phyloP scores from a whole-genome alignment of 2,888 invertebrate species.

The Nomada fabriciana region DNA sequence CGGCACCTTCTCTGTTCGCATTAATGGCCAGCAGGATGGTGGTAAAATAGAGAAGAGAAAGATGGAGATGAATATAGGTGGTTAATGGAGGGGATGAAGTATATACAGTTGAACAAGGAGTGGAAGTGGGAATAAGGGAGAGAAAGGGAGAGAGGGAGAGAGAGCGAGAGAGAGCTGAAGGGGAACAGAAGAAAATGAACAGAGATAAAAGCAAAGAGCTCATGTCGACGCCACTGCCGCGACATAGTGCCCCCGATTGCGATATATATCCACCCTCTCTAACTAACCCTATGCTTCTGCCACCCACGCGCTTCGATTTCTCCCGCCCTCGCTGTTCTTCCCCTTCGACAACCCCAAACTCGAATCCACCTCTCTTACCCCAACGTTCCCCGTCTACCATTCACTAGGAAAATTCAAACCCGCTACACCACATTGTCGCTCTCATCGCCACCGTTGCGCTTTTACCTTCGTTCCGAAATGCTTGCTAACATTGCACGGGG shows the following conservation, averaged over 20 bases:
- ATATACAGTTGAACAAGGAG: constrained; percentile 48
- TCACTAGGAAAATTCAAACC: constrained; percentile 59
- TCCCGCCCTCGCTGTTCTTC: constrained; percentile 53
- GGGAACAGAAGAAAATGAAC: constrained; percentile 6
- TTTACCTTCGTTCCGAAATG: constrained; percentile 71
- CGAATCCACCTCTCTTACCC: constrained; percentile 47
- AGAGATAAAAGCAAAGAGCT: constrained; percentile 50
- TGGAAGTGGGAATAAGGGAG: constrained; percentile 18
- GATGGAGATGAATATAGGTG: constrained; percentile 25
- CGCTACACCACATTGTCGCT: constrained; percentile 50
- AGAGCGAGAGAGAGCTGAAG: neutral
- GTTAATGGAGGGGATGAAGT: constrained; percentile 38
- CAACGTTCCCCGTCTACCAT: constrained; percentile 56
- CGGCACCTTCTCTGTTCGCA: constrained; percentile 50
- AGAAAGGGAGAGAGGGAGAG: constrained; percentile 9
- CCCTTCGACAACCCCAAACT: constrained; percentile 59
- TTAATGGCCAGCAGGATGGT: constrained; percentile 51
- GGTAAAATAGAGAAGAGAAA: constrained; percentile 33
- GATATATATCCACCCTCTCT: constrained; percentile 77
- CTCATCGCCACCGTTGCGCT: constrained; percentile 67
- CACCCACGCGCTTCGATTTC: constrained; percentile 72
- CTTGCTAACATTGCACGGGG: constrained; percentile 48
- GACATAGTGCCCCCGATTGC: constrained; percentile 83
- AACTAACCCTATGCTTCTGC: constrained; percentile 77
- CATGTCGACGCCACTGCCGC: constrained; percentile 76